Evolutionary conservation across 2,113 vertebrate genomes (phyloP), one percentile per base, ranked within the genome.

Genomic region (Lagopus leucura): DNA sequence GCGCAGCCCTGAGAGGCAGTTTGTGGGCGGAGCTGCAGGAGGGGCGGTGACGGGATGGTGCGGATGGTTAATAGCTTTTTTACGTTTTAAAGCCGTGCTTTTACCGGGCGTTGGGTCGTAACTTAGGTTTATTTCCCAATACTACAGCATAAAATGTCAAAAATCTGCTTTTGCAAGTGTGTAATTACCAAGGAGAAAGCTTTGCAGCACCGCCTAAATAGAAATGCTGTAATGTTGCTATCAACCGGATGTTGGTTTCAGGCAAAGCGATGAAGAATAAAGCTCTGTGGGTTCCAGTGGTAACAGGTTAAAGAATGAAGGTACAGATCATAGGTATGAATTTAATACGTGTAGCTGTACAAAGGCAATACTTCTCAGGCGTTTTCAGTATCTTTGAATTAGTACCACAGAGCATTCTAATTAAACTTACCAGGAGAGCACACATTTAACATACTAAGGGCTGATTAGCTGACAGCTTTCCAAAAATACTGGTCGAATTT

Each of bases 21-120:
- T 20, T 2, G 64, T 30, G 73, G 25, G 54, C 24, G 42, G 4
- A 34, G 64, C 36, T 1, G 14, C 3, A 1, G 11, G 1, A 6
- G 24, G 10, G 0, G 18, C 1, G 17, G 30, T 70, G 28, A 4
- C 3, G 16, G 16, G 16, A 9, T 6, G 1, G 5, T 30, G 28
- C 10, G 10, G 28, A 28, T 28, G 5, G 1, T 72, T 76, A 57
- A 13, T 50, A 48, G 20, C 14, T 32, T 38, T 76, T 42, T 32
- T 25, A 10, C 9, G 28, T 65, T 82, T 87, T 78, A 67, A 84
- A 78, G 18, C 11, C 17, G 0, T n/a, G 1, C 42, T 2, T 32
- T 14, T 69, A 17, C 27, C 13, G 6, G 34, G 34, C 52, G 2
- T 36, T 25, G 36, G 6, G 85, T 8, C 1, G 0, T 67, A 63